Percentiles rank a stretch among this genome's conserved stretches.
Conservation (phyloP, 2,113 vertebrate species). For the Cyanistes caeruleus region DNA sequence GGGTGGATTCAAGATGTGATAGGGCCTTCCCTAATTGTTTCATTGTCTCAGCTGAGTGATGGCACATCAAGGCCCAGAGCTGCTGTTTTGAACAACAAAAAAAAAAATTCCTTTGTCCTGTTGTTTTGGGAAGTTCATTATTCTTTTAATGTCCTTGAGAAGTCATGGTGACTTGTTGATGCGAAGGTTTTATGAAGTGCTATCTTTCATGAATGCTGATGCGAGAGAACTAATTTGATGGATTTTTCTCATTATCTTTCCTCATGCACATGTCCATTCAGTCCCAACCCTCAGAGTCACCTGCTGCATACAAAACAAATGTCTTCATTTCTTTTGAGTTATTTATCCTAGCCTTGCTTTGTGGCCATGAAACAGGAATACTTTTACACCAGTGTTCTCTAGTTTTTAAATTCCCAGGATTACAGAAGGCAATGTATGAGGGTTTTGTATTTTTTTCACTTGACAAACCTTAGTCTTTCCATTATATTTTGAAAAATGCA, state of each 20-base stretch:
- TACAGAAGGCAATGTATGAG: not conserved
- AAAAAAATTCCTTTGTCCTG: not conserved
- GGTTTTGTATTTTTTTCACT: not conserved
- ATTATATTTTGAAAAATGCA: not conserved
- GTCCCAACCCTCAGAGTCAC: not conserved
- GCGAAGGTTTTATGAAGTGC: not conserved
- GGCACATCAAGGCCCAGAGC: not conserved
- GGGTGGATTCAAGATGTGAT: not conserved
- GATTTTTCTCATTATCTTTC: conserved; percentile 17
- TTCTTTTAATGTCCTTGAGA: not conserved
- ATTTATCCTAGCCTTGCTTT: not conserved
- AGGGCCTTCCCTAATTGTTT: not conserved
- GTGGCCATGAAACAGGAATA: not conserved
- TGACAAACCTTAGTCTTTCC: not conserved
- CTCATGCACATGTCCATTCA: not conserved
- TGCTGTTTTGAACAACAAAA: not conserved
- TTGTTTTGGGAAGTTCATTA: not conserved
- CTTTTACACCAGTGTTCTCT: not conserved
- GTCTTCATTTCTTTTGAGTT: not conserved
- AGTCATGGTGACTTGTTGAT: not conserved
- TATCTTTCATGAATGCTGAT: conserved; percentile 18
- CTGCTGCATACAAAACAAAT: not conserved
- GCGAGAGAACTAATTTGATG: conserved; percentile 17
- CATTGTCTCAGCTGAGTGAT: not conserved
- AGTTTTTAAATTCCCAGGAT: not conserved